Conservation (phyloP, 2,797 vertebrate species). For the Eutrigla gurnardus region DNA sequence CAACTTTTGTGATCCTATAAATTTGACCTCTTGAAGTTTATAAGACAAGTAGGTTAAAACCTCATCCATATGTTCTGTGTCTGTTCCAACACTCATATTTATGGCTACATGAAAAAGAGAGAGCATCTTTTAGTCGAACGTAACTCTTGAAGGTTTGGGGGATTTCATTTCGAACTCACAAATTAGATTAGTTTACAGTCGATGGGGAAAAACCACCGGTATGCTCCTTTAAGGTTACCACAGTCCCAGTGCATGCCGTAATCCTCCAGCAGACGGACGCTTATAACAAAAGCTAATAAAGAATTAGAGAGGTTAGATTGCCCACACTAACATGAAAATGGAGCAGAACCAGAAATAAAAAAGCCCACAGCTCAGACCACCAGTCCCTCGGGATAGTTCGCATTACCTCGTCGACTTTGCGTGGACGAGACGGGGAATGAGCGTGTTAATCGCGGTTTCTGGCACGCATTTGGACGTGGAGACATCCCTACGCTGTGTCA, state of each 20-base stretch:
- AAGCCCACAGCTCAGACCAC: constrained; percentile 37
- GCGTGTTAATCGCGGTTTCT: constrained; percentile 45
- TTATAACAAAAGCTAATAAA: constrained; percentile 35
- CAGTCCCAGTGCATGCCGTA: constrained; percentile 17
- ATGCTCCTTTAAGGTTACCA: constrained; percentile 25
- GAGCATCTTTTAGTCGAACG: background rate
- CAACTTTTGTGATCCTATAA: background rate
- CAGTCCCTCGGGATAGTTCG: constrained; percentile 45
- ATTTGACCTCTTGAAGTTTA: background rate
- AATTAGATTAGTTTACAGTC: constrained; percentile 27
- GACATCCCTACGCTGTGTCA: background rate
- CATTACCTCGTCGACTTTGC: constrained; percentile 49
- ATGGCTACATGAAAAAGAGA: background rate
- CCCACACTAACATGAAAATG: constrained; percentile 32
- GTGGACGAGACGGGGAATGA: constrained; percentile 34
- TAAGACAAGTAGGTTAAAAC: background rate
- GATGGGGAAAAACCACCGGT: constrained; percentile 22
- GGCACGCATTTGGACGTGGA: constrained; percentile 27
- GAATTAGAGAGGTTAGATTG: constrained; percentile 13
- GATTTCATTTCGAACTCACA: constrained; percentile 4
- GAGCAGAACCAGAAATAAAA: constrained; percentile 33
- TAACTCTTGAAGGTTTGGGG: constrained; percentile 14
- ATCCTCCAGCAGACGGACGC: background rate
- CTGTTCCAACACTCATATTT: constrained; percentile 12
- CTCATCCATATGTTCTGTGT: background rate